Percentiles rank a stretch among this genome's conserved stretches.
Conservation (phyloP, 2,797 vertebrate genomes). For the Psittacula derbiana region DNA sequence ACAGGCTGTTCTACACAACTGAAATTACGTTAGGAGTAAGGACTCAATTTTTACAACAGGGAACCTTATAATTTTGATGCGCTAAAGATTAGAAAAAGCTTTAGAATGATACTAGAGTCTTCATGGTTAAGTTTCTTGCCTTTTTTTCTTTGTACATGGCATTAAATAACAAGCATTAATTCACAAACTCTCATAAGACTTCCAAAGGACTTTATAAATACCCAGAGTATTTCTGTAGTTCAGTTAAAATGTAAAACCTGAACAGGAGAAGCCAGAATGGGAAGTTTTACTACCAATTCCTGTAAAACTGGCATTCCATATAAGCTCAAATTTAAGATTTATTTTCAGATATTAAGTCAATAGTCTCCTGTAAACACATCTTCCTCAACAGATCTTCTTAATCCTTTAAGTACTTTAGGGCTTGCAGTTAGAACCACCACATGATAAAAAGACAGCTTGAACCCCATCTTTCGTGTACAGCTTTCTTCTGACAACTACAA, state of each 20-base stretch:
- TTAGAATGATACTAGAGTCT: slow-evolving; percentile 19
- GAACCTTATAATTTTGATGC: slow-evolving; percentile 20
- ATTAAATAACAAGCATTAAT: slow-evolving; percentile 64
- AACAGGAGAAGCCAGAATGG: slow-evolving; percentile 42
- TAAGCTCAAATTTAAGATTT: slow-evolving; percentile 4
- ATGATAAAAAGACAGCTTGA: slow-evolving; percentile 57
- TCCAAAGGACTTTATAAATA: slow-evolving; percentile 53
- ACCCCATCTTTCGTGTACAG: slow-evolving; percentile 63
- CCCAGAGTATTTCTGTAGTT: slow-evolving; percentile 58
- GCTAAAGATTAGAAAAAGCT: slow-evolving; percentile 21
- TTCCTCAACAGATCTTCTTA: slow-evolving; percentile 38
- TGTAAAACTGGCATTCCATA: background rate
- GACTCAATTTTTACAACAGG: slow-evolving; percentile 49
- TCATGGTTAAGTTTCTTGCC: slow-evolving; percentile 22
- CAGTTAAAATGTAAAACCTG: slow-evolving; percentile 62
- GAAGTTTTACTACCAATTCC: background rate
- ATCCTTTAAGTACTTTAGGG: slow-evolving; percentile 34
- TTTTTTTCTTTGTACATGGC: background rate
- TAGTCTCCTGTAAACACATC: slow-evolving; percentile 47
- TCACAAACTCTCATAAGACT: slow-evolving; percentile 60
- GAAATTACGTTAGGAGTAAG: slow-evolving; percentile 48
- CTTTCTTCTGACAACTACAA: slow-evolving; percentile 53
- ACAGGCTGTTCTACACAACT: slow-evolving; percentile 28
- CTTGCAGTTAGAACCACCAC: slow-evolving; percentile 31
- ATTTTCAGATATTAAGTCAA: slow-evolving; percentile 42